Evolutionary conservation across 2,113 vertebrate genomes (phyloP).

Genomic region (Halcyon malimbica): DNA sequence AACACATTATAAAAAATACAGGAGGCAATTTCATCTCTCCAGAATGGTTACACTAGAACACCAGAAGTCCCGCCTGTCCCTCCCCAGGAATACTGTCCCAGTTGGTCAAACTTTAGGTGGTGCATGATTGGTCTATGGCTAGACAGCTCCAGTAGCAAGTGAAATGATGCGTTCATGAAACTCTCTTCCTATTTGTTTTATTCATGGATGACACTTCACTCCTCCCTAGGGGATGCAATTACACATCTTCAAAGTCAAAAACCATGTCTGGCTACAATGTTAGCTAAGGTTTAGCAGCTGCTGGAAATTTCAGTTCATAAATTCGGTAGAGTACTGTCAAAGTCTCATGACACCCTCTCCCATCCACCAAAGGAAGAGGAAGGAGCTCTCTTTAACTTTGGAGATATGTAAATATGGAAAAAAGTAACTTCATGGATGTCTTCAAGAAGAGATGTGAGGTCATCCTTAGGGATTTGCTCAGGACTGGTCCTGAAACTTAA

Average conservation of each 20-base stretch:
- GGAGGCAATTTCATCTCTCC: background rate
- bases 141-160: background rate
- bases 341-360: background rate
- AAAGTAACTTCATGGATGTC: background rate
- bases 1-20: background rate
- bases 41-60: background rate
- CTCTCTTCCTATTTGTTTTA: background rate
- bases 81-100: rapidly evolving
- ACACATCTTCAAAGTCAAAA: background rate
- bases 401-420: background rate
- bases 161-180: background rate
- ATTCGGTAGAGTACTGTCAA: background rate
- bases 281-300: background rate
- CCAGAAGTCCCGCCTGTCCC: background rate
- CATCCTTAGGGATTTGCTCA: background rate
- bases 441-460: background rate
- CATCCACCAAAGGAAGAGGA: background rate
- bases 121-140: background rate
- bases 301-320: background rate
- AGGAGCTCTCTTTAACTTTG: background rate
- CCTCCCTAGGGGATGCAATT: background rate
- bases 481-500: background rate
- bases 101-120: rapidly evolving
- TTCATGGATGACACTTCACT: background rate
- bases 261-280: background rate